A percentile compares a stretch with the other conserved stretches of the same genome.
Evolutionary conservation across 2,797 vertebrate species (phyloP).

Genomic region (Siniperca obscura): DNA sequence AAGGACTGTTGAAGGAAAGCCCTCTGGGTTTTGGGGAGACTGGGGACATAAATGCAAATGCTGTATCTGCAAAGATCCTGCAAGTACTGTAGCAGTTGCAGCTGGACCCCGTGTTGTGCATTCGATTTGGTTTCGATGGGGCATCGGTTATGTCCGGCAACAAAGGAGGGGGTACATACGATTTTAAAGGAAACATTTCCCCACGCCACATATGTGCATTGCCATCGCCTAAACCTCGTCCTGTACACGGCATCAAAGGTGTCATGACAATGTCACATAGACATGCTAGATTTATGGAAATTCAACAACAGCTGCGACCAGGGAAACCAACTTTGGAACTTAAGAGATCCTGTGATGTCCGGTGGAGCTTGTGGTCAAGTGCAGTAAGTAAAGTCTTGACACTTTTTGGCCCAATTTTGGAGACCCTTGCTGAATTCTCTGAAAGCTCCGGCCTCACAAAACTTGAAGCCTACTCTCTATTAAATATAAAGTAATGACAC

Average conservation of each 20-base stretch:
- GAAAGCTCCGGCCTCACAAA: neutral
- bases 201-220: too few species aligned
- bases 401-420: neutral
- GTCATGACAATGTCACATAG: too few species aligned
- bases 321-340: neutral
- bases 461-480: neutral
- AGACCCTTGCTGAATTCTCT: neutral
- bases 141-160: too few species aligned
- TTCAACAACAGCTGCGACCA: neutral
- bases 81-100: neutral
- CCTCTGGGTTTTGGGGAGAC: neutral
- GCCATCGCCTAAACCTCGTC: too few species aligned
- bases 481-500: neutral
- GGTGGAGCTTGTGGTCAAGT: neutral
- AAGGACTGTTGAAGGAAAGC: too few species aligned
- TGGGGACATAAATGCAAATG: neutral
- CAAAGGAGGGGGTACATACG: too few species aligned
- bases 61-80: neutral
- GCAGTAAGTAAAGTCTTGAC: neutral
- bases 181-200: too few species aligned
- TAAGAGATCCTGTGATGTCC: neutral
- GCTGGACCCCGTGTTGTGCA: neutral
- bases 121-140: too few species aligned
- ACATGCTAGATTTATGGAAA: neutral
- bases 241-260: too few species aligned